Percentiles rank a stretch among this genome's conserved stretches.
Evolutionary conservation across 1,140 invertebrate species (phyloP).

Genomic region (Parapsyche elsis): DNA sequence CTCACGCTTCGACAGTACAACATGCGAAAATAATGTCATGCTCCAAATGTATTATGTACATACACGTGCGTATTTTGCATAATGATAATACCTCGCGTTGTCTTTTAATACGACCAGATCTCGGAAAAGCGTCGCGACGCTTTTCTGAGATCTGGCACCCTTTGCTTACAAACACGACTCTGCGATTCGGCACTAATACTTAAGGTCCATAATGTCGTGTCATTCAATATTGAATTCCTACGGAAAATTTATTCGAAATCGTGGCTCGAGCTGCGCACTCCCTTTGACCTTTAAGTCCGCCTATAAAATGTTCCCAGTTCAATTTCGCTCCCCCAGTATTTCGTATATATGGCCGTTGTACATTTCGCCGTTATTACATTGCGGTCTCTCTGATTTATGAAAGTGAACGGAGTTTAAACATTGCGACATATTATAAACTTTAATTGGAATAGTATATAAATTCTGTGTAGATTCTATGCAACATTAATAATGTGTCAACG

Average conservation of each 20-base stretch:
- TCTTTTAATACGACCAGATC: too few relatives aligned
- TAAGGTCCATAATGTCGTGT: slow-evolving; percentile 8
- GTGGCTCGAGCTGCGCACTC: neutral
- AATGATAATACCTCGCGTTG: too few relatives aligned
- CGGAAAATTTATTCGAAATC: slow-evolving; percentile 24
- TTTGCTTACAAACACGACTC: neutral
- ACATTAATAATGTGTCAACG: too few relatives aligned
- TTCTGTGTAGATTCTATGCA: too few relatives aligned
- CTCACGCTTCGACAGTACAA: too few relatives aligned
- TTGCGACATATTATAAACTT: too few relatives aligned
- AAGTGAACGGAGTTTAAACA: neutral
- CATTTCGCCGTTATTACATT: neutral
- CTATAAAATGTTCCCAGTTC: slow-evolving; percentile 20
- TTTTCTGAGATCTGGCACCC: too few relatives aligned
- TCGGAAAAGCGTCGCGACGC: too few relatives aligned
- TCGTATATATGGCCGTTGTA: neutral
- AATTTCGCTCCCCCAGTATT: slow-evolving; percentile 4
- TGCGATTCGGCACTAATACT: neutral
- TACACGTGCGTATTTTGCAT: too few relatives aligned
- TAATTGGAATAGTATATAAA: too few relatives aligned
- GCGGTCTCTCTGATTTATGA: slow-evolving; percentile 8
- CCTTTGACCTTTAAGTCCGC: slow-evolving; percentile 31
- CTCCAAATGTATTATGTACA: too few relatives aligned
- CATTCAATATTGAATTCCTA: slow-evolving; percentile 30
- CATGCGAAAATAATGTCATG: too few relatives aligned